A percentile compares a stretch with the other conserved stretches of the same genome.
Evolutionary conservation across 92 coral and sea anemone species (phyloP).

Genomic region (Plumapathes pennacea): DNA sequence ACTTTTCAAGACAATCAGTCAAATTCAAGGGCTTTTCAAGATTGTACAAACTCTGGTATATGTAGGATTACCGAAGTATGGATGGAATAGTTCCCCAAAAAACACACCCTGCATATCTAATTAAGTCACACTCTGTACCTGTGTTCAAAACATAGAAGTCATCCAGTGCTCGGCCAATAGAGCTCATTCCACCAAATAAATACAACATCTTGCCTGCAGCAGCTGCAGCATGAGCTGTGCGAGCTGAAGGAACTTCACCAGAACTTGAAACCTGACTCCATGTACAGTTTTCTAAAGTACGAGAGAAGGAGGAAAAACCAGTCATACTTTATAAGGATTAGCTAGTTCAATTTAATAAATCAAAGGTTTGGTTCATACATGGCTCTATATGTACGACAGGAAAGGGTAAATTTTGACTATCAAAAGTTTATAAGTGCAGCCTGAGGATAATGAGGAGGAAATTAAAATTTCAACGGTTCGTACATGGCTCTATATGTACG

Average conservation of each 20-base stretch:
- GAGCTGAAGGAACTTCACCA: conserved; percentile 65
- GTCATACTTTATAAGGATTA: background rate
- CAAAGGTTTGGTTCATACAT: too few species aligned
- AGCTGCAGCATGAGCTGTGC: conserved; percentile 94
- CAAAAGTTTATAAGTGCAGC: too few species aligned
- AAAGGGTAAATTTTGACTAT: too few species aligned
- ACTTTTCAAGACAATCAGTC: too few species aligned
- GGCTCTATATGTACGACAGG: too few species aligned
- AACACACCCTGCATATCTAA: background rate
- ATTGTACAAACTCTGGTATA: background rate
- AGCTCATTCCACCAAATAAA: conserved; percentile 95
- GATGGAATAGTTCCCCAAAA: too few species aligned
- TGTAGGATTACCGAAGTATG: background rate
- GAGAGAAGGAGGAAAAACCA: background rate
- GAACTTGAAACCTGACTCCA: conserved; percentile 68
- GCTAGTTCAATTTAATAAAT: too few species aligned
- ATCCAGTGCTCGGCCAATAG: conserved; percentile 76
- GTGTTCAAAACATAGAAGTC: conserved; percentile 78
- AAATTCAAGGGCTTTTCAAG: too few species aligned
- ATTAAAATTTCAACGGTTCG: too few species aligned
- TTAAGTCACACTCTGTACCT: conserved; percentile 40
- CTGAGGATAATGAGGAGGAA: too few species aligned
- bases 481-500: too few species aligned
- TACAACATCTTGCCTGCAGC: conserved; percentile 53
- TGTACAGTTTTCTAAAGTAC: conserved; percentile 41